Conservation (phyloP, 2,888 invertebrate species). For the Zonitis immaculata region DNA sequence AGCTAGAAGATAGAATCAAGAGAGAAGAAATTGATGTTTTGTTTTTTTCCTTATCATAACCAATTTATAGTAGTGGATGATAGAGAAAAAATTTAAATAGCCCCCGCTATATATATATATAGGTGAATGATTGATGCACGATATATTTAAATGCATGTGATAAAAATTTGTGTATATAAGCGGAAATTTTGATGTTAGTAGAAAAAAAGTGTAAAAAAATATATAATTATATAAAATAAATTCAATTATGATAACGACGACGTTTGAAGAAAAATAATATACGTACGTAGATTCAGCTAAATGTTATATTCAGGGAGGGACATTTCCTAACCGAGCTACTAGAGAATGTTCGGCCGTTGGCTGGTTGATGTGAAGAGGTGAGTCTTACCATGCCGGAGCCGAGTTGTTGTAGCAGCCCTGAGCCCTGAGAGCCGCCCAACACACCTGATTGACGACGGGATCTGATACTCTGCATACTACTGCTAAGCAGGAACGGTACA, state of each 20-base stretch:
- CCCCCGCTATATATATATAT: too few species aligned
- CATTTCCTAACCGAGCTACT: conserved; percentile 65
- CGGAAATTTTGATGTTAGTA: conserved; percentile 39
- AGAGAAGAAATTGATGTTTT: too few species aligned
- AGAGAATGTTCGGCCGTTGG: conserved; percentile 53
- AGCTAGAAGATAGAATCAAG: conserved; percentile 1
- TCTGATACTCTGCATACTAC: conserved; percentile 71
- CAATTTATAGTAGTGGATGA: not conserved
- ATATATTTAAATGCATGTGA: conserved; percentile 37
- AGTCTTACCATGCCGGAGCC: conserved; percentile 93
- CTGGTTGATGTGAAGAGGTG: conserved; percentile 56
- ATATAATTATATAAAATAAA: not conserved
- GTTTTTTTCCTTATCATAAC: too few species aligned
- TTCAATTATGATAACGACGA: conserved; percentile 7
- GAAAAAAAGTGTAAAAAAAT: conserved; percentile 8
- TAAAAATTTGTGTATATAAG: conserved; percentile 29
- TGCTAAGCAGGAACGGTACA: conserved; percentile 78
- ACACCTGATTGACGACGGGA: conserved; percentile 71
- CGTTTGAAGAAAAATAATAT: conserved; percentile 21
- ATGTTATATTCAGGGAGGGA: conserved; percentile 71
- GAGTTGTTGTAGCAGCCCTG: conserved; percentile 77
- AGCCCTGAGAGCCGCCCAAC: conserved; percentile 66
- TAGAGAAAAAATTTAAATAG: conserved; percentile 33
- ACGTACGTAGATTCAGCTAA: conserved; percentile 54
- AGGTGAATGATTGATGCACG: conserved; percentile 44